Evolutionary conservation across 1,140 invertebrate genomes (phyloP).

Genomic region (Solen grandis): DNA sequence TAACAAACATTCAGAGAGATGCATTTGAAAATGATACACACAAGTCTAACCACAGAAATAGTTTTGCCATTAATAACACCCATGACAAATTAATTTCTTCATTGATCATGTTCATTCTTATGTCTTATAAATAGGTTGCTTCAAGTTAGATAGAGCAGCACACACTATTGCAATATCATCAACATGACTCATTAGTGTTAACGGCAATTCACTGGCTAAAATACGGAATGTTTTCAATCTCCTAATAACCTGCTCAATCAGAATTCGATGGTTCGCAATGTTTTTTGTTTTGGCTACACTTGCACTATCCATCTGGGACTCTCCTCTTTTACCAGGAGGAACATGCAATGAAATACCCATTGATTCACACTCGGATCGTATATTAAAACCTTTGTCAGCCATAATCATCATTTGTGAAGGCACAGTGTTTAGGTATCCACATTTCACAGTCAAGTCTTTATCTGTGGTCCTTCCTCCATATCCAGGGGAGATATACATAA

Average conservation of each 20-base stretch:
- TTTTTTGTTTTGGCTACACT: too few relatives aligned
- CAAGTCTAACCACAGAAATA: too few relatives aligned
- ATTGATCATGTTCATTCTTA: not conserved
- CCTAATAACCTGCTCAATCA: constrained; percentile 20
- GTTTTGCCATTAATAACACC: not conserved
- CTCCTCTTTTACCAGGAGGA: not conserved
- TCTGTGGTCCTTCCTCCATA: not conserved
- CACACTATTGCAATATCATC: not conserved
- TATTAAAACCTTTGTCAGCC: not conserved
- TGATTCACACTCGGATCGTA: not conserved
- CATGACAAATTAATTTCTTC: not conserved
- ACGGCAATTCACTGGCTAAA: not conserved
- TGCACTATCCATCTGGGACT: constrained; percentile 16
- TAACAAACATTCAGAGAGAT: too few relatives aligned
- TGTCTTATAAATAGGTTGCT: too few relatives aligned
- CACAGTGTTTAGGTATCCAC: not conserved
- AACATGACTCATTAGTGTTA: not conserved
- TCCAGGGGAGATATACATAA: not conserved
- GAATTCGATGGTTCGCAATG: constrained; percentile 8
- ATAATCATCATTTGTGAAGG: not conserved
- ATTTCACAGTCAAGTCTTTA: too few relatives aligned
- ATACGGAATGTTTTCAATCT: not conserved
- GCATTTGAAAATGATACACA: too few relatives aligned
- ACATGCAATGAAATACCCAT: constrained; percentile 4
- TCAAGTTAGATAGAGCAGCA: not conserved